phyloP scores from a whole-genome alignment of 2,113 vertebrate species.

The Sorex fumeus region DNA sequence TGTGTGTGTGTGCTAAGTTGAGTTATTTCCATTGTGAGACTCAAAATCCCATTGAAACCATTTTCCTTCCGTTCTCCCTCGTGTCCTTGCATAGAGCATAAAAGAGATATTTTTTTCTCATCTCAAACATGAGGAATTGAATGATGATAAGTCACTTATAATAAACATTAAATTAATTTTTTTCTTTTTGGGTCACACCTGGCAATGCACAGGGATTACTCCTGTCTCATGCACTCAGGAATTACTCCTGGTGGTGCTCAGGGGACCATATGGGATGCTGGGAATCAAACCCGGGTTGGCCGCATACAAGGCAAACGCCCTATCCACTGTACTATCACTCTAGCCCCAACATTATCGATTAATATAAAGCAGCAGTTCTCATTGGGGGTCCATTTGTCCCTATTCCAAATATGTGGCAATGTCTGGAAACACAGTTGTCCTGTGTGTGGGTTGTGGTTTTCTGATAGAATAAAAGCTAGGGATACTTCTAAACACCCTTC shows the following conservation, averaged over 20 bases:
- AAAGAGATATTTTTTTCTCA: neutral
- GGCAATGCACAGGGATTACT: no score
- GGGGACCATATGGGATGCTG: no score
- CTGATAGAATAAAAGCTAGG: accelerated
- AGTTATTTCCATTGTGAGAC: constrained; percentile 40
- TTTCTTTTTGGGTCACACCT: no score
- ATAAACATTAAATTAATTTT: neutral
- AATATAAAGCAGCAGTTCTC: neutral
- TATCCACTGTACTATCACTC: no score
- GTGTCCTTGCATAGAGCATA: neutral
- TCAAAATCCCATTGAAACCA: neutral
- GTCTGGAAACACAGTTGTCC: neutral
- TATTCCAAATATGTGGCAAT: neutral
- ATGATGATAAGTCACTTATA: neutral
- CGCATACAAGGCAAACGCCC: no score
- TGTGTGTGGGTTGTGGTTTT: accelerated
- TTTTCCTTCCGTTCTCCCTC: neutral
- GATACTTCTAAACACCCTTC: neutral
- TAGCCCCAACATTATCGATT: neutral
- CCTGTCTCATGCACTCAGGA: no score
- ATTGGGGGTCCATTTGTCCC: accelerated
- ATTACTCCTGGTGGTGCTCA: no score
- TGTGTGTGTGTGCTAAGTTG: neutral
- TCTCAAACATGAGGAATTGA: neutral
- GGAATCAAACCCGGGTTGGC: no score